phyloP scores from a whole-genome alignment of 2,797 vertebrate species.

The Furcifer pardalis region DNA sequence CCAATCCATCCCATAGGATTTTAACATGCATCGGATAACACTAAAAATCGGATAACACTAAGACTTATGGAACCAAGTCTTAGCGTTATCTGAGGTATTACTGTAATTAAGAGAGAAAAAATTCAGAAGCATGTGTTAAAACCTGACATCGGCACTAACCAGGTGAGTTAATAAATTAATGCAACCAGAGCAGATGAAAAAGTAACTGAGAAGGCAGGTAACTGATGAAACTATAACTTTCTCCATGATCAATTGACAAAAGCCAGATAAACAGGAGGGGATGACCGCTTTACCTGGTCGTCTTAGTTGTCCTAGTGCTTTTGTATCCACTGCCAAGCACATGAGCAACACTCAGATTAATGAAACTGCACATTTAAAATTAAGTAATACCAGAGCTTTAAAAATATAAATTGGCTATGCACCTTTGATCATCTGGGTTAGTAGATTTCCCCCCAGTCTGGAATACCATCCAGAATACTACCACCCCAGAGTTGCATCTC shows the following conservation, averaged over 20 bases:
- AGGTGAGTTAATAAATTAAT: neutral
- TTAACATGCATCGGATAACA: too few species aligned
- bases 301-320: neutral
- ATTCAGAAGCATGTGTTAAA: neutral
- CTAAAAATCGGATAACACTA: too few species aligned
- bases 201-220: neutral
- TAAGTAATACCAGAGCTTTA: too few species aligned
- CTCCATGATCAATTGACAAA: neutral
- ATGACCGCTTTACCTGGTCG: neutral
- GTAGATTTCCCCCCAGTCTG: too few species aligned
- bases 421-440: too few species aligned
- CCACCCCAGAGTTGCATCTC: neutral
- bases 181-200: too few species aligned
- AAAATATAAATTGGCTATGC: too few species aligned
- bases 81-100: too few species aligned
- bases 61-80: too few species aligned
- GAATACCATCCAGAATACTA: neutral
- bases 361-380: neutral
- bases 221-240: neutral
- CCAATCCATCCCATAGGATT: too few species aligned
- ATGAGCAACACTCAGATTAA: neutral
- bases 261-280: neutral
- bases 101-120: neutral
- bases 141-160: neutral
- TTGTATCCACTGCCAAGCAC: neutral